Percentiles rank a stretch among this genome's conserved stretches.
These are phyloP conservation scores for Erinaceus europaeus DNA, from an alignment of 2,113 vertebrate genomes.

Conservation along the genomic window DNA sequence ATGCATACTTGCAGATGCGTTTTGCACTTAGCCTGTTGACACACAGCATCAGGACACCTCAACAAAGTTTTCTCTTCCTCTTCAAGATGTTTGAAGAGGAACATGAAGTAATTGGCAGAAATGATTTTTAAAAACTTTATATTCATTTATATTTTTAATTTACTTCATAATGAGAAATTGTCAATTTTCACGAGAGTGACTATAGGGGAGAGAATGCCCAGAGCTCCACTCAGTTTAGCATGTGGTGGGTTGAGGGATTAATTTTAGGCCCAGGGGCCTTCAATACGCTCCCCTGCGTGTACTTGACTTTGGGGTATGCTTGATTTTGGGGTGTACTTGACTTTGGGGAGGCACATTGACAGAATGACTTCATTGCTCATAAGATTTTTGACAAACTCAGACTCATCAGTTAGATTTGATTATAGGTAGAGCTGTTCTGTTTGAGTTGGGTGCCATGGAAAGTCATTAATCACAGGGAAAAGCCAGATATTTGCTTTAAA, in stretches of 20 bases:
- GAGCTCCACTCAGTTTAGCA: no score
- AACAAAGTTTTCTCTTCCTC: neutral
- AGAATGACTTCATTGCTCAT: constrained; percentile 21
- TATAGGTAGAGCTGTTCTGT: constrained; percentile 26
- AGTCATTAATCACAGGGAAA: neutral
- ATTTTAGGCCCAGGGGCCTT: no score
- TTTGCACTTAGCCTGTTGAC: constrained; percentile 18
- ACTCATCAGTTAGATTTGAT: constrained; percentile 10
- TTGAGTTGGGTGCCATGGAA: constrained; percentile 47
- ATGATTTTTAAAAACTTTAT: no score
- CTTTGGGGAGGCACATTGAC: neutral
- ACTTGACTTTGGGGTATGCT: no score
- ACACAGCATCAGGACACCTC: neutral
- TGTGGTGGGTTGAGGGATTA: no score
- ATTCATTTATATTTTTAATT: no score
- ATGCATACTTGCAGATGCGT: neutral
- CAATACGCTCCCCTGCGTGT: no score
- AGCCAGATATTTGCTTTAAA: constrained; percentile 37
- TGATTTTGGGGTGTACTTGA: neutral
- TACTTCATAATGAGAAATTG: no score
- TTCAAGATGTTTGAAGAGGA: neutral
- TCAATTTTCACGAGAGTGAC: no score
- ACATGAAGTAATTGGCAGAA: neutral
- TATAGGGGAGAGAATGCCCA: no score
- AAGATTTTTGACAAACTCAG: constrained; percentile 2